A percentile compares a stretch with the other conserved stretches of the same genome.
Evolutionary conservation across 2,888 invertebrate species (phyloP).

Genomic region (Rotaria sp.): DNA sequence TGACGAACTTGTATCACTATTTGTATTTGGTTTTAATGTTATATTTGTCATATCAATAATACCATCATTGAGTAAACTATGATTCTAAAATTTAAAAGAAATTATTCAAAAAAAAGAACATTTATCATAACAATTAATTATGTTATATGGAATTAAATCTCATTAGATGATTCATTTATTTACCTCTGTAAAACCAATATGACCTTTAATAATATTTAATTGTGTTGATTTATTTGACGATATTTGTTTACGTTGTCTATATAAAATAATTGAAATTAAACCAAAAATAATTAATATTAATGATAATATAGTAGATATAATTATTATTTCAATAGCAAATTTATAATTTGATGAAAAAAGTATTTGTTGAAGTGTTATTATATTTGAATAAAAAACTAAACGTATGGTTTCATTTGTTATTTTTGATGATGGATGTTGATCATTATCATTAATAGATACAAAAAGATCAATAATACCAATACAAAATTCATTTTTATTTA

Average conservation of each 20-base stretch:
- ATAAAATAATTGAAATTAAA: neutral
- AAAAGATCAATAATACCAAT: neutral
- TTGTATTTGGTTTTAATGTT: neutral
- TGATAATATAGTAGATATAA: neutral
- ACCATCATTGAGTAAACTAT: neutral
- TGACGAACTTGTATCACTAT: constrained; percentile 1
- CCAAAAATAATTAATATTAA: neutral
- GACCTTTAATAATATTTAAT: neutral
- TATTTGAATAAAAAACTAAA: neutral
- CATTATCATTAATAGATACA: neutral
- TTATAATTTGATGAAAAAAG: neutral
- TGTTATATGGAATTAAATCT: no score
- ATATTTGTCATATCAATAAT: neutral
- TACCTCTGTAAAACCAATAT: constrained; percentile 2
- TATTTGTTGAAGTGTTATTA: neutral
- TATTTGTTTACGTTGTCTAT: neutral
- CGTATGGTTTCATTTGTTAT: neutral
- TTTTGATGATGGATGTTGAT: neutral
- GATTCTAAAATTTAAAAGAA: neutral
- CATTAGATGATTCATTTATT: no score
- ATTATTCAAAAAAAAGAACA: neutral
- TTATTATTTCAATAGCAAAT: neutral
- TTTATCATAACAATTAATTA: no score
- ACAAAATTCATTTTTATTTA: neutral
- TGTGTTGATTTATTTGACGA: neutral